Percentiles rank a stretch among this genome's conserved stretches.
These are phyloP conservation scores for Drosophila arizonae DNA, from an alignment of 1,140 invertebrate genomes.

Conservation along the genomic window DNA sequence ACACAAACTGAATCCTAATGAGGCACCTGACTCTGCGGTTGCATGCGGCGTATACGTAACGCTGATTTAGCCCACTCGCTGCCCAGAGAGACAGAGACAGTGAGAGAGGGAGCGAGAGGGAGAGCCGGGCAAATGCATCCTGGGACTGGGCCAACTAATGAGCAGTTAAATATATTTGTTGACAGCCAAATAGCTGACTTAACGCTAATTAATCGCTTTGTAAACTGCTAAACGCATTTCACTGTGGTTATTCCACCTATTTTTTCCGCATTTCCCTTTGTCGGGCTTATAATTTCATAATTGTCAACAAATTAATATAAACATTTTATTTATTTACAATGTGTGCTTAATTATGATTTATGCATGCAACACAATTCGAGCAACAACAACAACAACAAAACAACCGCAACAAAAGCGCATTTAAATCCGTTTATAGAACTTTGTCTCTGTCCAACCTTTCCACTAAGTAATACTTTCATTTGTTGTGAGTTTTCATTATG, in stretches of 20 bases:
- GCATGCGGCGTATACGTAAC: slow-evolving; percentile 63
- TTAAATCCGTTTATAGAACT: slow-evolving; percentile 76
- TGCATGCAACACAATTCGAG: slow-evolving; percentile 31
- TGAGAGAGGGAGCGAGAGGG: no score
- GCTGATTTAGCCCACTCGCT: slow-evolving; percentile 35
- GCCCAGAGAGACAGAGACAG: background rate
- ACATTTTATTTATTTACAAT: slow-evolving; percentile 70
- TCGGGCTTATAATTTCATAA: slow-evolving; percentile 67
- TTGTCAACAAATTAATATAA: slow-evolving; percentile 79
- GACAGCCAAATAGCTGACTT: slow-evolving; percentile 54
- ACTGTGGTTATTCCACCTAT: slow-evolving; percentile 19
- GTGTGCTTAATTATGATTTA: slow-evolving; percentile 70
- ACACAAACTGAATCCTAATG: slow-evolving; percentile 69
- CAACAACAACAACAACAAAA: slow-evolving; percentile 8
- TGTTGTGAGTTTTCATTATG: slow-evolving; percentile 41
- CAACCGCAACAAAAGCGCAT: slow-evolving; percentile 40
- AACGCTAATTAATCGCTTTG: slow-evolving; percentile 73
- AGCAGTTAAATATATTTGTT: slow-evolving; percentile 76
- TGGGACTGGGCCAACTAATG: slow-evolving; percentile 51
- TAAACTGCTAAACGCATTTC: slow-evolving; percentile 51
- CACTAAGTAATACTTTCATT: slow-evolving; percentile 49
- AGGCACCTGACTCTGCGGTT: slow-evolving; percentile 52
- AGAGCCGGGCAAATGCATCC: no score
- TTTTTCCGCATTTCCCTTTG: slow-evolving; percentile 17
- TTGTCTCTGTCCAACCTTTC: slow-evolving; percentile 15